phyloP scores from a whole-genome alignment of 2,113 vertebrate genomes.

The Pampusana beccarii region DNA sequence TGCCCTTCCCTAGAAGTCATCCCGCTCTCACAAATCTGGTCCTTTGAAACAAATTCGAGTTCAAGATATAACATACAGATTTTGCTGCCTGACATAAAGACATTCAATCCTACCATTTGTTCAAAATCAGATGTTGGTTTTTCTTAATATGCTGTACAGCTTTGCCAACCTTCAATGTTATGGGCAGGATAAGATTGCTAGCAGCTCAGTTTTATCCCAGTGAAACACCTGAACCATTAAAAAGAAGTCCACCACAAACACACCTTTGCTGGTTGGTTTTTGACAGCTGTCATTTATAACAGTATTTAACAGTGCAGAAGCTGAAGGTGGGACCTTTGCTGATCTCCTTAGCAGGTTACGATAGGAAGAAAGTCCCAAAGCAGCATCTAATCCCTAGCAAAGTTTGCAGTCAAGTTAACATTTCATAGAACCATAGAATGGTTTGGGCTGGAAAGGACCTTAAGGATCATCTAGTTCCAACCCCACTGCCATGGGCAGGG shows the following conservation, averaged over 20 bases:
- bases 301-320: neutral
- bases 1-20: neutral
- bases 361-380: neutral
- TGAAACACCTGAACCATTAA: neutral
- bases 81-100: neutral
- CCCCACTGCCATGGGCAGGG: too few relatives aligned
- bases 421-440: neutral
- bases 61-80: neutral
- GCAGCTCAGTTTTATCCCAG: neutral
- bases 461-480: too few relatives aligned
- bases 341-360: neutral
- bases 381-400: neutral
- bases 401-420: neutral
- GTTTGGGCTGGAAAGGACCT: too few relatives aligned
- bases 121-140: neutral
- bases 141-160: neutral
- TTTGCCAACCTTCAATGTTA: neutral
- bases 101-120: neutral
- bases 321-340: neutral
- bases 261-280: neutral
- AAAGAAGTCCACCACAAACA: neutral
- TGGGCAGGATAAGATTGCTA: neutral
- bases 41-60: neutral
- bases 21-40: neutral
- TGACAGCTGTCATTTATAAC: neutral